phyloP scores from a whole-genome alignment of 2,797 vertebrate genomes.

The Manis crassicaudata region DNA sequence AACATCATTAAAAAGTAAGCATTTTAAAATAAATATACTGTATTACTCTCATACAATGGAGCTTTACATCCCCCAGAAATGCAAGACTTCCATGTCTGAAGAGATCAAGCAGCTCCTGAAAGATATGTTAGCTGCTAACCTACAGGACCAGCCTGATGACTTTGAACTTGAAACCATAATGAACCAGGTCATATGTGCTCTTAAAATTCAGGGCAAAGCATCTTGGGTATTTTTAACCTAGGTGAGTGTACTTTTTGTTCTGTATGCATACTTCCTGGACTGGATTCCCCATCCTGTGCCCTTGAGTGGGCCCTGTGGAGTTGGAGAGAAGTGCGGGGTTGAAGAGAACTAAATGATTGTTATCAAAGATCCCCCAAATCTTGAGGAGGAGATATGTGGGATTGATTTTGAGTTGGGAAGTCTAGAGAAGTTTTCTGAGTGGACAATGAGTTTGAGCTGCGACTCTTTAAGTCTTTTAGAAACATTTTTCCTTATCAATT shows the following conservation, averaged over 20 bases:
- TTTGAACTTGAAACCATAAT: constrained; percentile 95
- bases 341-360: neutral
- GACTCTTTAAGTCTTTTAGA: constrained; percentile 13
- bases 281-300: neutral
- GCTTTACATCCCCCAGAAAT: constrained; percentile 96
- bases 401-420: neutral
- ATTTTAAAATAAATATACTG: neutral
- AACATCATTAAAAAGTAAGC: neutral
- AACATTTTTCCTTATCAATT: neutral
- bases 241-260: constrained; percentile 83
- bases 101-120: constrained; percentile 94
- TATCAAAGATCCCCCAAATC: neutral
- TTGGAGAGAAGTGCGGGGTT: neutral
- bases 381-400: neutral
- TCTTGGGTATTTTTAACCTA: constrained; percentile 82
- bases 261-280: constrained; percentile 13
- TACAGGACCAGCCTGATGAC: constrained; percentile 96
- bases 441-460: neutral
- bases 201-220: constrained; percentile 88
- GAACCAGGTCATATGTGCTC: constrained; percentile 96
- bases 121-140: constrained; percentile 98
- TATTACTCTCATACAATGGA: constrained; percentile 87
- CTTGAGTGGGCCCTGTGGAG: neutral
- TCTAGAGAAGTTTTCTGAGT: neutral
- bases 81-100: constrained; percentile 96